Evolutionary conservation across 2,113 vertebrate species (phyloP).

Genomic region (Trinectes maculatus): DNA sequence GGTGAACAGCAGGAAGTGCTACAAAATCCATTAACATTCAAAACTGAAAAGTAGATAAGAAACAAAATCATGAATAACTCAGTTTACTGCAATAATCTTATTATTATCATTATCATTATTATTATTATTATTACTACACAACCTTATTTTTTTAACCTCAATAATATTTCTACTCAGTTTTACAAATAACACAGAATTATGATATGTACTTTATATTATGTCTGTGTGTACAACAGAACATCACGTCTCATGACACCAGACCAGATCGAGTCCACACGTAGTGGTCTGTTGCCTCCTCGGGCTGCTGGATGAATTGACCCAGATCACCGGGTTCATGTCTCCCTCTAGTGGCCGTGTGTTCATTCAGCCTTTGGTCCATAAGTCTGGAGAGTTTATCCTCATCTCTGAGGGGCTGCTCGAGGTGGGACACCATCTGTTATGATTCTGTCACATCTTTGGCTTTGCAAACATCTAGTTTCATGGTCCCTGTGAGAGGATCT

Average conservation of each 20-base stretch:
- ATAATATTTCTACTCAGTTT: constrained; percentile 17
- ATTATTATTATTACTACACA: constrained; percentile 12
- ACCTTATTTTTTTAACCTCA: neutral
- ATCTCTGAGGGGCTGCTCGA: neutral
- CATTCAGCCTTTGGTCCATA: neutral
- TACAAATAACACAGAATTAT: constrained; percentile 53
- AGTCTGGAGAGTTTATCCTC: neutral
- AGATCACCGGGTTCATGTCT: constrained; percentile 41
- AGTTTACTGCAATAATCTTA: constrained; percentile 12
- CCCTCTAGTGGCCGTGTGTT: constrained; percentile 47
- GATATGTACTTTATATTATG: constrained; percentile 25
- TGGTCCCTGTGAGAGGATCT: constrained; percentile 12
- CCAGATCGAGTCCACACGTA: constrained; percentile 5
- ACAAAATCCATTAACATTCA: constrained; percentile 22
- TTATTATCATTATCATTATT: constrained; percentile 20
- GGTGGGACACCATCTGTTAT: constrained; percentile 5
- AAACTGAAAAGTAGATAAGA: constrained; percentile 1
- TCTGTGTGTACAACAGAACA: constrained; percentile 26
- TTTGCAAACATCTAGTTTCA: constrained; percentile 37
- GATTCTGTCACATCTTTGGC: constrained; percentile 67
- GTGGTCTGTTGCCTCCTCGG: no score
- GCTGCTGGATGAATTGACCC: no score
- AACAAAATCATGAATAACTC: neutral
- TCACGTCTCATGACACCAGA: constrained; percentile 16
- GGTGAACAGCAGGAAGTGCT: constrained; percentile 37